These are phyloP conservation scores for Myotis findleyi DNA, from an alignment of 2,797 vertebrate species.

Conservation along the genomic window DNA sequence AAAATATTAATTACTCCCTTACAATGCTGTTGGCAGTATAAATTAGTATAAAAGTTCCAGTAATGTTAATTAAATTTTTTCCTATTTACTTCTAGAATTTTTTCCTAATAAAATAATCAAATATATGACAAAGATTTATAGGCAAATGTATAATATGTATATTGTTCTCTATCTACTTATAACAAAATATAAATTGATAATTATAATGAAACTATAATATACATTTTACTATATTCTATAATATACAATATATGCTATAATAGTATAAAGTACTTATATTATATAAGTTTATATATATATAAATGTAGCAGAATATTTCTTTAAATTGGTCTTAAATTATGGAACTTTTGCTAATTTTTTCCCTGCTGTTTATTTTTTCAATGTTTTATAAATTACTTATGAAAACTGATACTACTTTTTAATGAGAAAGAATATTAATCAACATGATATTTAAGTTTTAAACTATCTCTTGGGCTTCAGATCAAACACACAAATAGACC, in stretches of 20 bases:
- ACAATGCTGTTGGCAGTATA: neutral
- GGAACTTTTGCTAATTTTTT: neutral
- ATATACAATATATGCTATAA: neutral
- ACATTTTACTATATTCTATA: neutral
- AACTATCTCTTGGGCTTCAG: neutral
- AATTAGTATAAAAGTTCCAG: neutral
- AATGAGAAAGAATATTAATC: neutral
- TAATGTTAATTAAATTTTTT: neutral
- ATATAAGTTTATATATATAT: neutral
- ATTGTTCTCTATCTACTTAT: neutral
- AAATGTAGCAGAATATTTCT: neutral
- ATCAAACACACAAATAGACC: neutral
- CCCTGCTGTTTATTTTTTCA: neutral
- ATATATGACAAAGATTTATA: neutral
- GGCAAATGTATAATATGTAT: neutral
- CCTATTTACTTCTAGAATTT: neutral
- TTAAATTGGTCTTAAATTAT: neutral
- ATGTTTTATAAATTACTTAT: neutral
- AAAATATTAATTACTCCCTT: neutral
- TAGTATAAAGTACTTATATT: neutral
- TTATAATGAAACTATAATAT: neutral
- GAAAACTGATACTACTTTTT: neutral
- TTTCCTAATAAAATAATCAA: slow-evolving; percentile 3
- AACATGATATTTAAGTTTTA: neutral
- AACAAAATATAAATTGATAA: neutral